These are phyloP conservation scores for Pogonocherus hispidulus DNA, from an alignment of 2,888 invertebrate species.

Conservation along the genomic window DNA sequence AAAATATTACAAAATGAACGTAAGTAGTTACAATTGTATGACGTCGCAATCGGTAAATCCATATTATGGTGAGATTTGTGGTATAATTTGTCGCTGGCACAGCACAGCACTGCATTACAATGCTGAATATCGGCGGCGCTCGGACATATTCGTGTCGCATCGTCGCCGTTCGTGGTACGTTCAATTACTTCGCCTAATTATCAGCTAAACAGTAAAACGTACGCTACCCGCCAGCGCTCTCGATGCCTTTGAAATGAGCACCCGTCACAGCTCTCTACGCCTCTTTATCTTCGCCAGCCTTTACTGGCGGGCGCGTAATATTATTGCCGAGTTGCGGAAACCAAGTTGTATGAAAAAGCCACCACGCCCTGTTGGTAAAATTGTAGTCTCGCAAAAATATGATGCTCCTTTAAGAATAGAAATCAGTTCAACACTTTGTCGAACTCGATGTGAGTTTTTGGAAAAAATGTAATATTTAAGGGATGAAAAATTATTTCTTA, in stretches of 20 bases:
- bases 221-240: conserved; percentile 50
- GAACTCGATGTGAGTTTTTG: too few relatives aligned
- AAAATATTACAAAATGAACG: too few relatives aligned
- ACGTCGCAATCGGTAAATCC: too few relatives aligned
- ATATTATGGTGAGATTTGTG: conserved; percentile 11
- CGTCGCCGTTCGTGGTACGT: conserved; percentile 57
- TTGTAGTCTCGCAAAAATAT: too few relatives aligned
- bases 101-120: conserved; percentile 59
- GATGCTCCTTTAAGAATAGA: too few relatives aligned
- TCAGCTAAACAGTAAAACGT: conserved; percentile 63
- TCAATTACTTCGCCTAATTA: conserved; percentile 66
- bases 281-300: conserved; percentile 36
- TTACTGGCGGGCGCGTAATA: not conserved
- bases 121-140: conserved; percentile 56
- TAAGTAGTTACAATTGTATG: too few relatives aligned
- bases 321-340: not conserved
- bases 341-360: not conserved
- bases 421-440: too few relatives aligned
- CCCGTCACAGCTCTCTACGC: conserved; percentile 31
- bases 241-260: conserved; percentile 24
- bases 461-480: too few relatives aligned
- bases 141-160: conserved; percentile 50
- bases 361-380: not conserved
- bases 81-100: conserved; percentile 54
- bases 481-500: too few relatives aligned